Base-by-base conservation (phyloP, 2,113 vertebrate genomes). In the Xiphophorus hellerii region DNA sequence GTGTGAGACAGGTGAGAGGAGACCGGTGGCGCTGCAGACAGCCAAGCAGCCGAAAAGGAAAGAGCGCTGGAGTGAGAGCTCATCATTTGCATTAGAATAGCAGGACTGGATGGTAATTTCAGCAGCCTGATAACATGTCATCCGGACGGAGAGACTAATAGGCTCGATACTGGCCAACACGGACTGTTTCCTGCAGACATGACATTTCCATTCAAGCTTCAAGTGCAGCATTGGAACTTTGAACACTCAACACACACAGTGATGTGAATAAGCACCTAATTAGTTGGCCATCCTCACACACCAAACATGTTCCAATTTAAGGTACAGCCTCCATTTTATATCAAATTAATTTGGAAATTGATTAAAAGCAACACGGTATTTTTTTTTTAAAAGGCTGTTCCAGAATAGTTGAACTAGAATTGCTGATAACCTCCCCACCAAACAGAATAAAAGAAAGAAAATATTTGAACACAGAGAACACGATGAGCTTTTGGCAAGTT, bases 71-170 rank as follows among this genome's bases (percentile, higher is more conserved):
- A 75, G 66, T 71, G 80, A 78, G 51, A 69, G 70, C 70, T 71
- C 25, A 31, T 65, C 25, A 82, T 89, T 82, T 88, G 70, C 83
- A 88, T 84, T 76, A 84, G 64, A 87, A 87, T 74, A 73, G 39
- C 8, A 9, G 61, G 29, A 6, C 65, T 39, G 72, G 62, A 54
- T 66, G 85, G 84, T 82, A 69, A 80, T 87, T 85, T 82, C 79
- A 80, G 83, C 79, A 68, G 73, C 5, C 60, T 76, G 85, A 86
- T 80, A 77, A 86, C 68, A 69, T 73, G 83, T 74, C 81, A 81
- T 78, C 64, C 11, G 0, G 77, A 76, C 71, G 30, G 77, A 76
- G 42, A 48, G 44, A 60, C 69, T 76, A 77, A 79, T 72, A 67
- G 83, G 69, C 60, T 58, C n/a, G 0, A 27, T 33, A 81, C 39